phyloP scores from a whole-genome alignment of 2,888 invertebrate genomes.

The Lasioglossum zephyrum region DNA sequence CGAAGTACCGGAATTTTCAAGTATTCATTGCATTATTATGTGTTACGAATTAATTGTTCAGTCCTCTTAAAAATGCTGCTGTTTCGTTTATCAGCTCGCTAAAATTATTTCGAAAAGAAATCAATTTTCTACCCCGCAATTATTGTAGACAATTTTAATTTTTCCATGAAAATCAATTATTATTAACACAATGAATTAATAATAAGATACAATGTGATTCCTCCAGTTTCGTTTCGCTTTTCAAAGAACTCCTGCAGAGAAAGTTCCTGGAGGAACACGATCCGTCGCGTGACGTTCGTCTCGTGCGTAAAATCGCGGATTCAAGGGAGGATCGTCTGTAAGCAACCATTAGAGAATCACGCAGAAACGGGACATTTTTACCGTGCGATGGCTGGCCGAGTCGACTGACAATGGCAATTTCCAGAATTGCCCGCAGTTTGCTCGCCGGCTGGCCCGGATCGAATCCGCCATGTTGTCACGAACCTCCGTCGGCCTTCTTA shows the following conservation, averaged over 20 bases:
- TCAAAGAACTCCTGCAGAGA: not conserved
- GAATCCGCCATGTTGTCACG: conserved; percentile 51
- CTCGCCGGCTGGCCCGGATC: conserved; percentile 42
- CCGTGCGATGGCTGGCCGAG: conserved; percentile 72
- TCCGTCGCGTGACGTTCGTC: not conserved
- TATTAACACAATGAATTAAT: too few species aligned
- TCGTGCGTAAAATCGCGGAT: conserved; percentile 23
- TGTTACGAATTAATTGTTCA: too few species aligned
- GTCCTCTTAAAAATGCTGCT: too few species aligned
- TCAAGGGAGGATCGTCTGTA: not conserved
- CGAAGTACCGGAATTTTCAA: not conserved
- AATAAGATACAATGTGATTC: not conserved
- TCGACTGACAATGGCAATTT: conserved; percentile 74
- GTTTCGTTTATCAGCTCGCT: too few species aligned
- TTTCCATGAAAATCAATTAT: too few species aligned
- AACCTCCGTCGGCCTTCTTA: conserved; percentile 39
- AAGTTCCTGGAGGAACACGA: not conserved
- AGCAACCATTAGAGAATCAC: conserved; percentile 5
- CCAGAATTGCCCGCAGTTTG: conserved; percentile 67
- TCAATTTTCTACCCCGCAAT: too few species aligned
- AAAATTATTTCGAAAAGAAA: too few species aligned
- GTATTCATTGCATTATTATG: not conserved
- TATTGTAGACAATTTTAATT: too few species aligned
- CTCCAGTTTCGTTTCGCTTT: not conserved
- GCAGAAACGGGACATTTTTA: conserved; percentile 15